Evolutionary conservation across 2,797 vertebrate species (phyloP), one percentile per base, ranked within the genome.

Genomic region (Micropoecilia bifurca): DNA sequence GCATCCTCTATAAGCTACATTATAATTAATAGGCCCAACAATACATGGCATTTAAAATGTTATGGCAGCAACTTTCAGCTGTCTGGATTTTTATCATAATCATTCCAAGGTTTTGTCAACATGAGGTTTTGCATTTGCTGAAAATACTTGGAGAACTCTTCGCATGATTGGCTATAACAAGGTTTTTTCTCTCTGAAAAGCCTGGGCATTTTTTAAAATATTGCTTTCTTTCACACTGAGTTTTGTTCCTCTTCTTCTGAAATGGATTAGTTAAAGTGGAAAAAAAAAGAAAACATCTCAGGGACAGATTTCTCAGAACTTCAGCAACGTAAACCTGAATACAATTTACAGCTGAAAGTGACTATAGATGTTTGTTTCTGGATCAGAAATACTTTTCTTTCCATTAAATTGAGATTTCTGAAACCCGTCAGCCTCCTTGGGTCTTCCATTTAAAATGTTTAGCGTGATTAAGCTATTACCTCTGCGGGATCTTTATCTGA

Each of bases 171-270:
- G 12, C 50, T 74, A 41, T 74, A 74, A 74, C 48, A 41, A 57
- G 48, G 45, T 74, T 74, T 57, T 14, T 18, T 74, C 39, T 74
- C 13, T 57, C 36, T 74, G 50, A 74, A 74, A 74, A 74, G 33
- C 45, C 28, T n/a, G 59, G 73, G 73, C 50, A 74, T 74, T 55
- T 74, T 74, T 74, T 53, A 18, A 74, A 74, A 74, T 55, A 74
- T 57, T 57, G 39, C 50, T 43, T 74, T 74, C 13, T 28, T 57
- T 57, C 50, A 74, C 6, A 74, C 12, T 43, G 25, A n/a, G 6
- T 55, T 74, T 25, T 28, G 13, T 57, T 57, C 25, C 36, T 33
- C 25, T 14, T 39, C 5, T 25, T 30, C 28, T 74, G 50, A 41
- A 74, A 57, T 57, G 14, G 33, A 55, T 74, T 74, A 57, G 41